Evolutionary conservation across 2,888 invertebrate species (phyloP).

Genomic region (Drosophila maculinotata): DNA sequence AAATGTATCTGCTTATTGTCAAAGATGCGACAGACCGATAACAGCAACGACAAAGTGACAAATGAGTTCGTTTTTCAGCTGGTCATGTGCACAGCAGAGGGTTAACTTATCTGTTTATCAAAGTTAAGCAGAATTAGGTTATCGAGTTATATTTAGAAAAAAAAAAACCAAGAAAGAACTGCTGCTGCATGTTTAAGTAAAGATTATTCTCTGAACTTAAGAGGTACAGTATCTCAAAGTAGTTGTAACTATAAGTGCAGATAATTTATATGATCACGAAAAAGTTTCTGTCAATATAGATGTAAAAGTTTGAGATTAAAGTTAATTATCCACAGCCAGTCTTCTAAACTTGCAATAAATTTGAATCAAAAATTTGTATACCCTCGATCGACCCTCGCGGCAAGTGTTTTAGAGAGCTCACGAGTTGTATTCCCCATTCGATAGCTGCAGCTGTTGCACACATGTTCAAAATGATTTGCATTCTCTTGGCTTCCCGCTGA

Average conservation of each 20-base stretch:
- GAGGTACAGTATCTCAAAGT: too few relatives aligned
- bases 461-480: conserved; percentile 55
- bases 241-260: too few relatives aligned
- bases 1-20: conserved; percentile 21
- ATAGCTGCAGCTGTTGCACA: conserved; percentile 66
- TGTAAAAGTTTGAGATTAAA: too few relatives aligned
- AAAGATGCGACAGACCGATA: conserved; percentile 28
- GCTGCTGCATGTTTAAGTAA: too few relatives aligned
- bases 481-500: conserved; percentile 44
- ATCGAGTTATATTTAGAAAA: too few relatives aligned
- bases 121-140: background rate
- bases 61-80: conserved; percentile 26
- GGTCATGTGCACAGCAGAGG: conserved; percentile 30
- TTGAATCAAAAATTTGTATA: too few relatives aligned
- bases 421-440: conserved; percentile 14
- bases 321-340: background rate
- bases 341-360: background rate
- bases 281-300: too few relatives aligned
- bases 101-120: background rate
- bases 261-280: too few relatives aligned
- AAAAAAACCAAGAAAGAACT: too few relatives aligned
- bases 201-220: too few relatives aligned
- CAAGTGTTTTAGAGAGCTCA: conserved; percentile 30
- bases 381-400: conserved; percentile 16
- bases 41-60: conserved; percentile 34